These are phyloP conservation scores for Phoxinus dragarum DNA, from an alignment of 2,797 vertebrate species.

Conservation along the genomic window DNA sequence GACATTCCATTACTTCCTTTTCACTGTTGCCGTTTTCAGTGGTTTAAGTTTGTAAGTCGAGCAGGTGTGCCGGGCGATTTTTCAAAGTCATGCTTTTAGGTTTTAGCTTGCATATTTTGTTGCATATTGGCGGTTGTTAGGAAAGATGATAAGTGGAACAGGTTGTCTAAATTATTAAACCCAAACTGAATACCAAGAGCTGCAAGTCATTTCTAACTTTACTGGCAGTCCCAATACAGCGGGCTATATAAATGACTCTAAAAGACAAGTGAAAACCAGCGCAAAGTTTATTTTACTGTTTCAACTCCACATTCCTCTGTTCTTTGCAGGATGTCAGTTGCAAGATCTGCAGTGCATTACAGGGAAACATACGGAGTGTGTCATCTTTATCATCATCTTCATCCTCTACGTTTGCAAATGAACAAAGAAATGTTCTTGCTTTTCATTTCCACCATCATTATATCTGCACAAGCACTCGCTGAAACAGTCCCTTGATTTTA, in stretches of 20 bases:
- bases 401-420: background rate
- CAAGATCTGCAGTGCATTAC: background rate
- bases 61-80: background rate
- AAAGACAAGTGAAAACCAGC: conserved; percentile 35
- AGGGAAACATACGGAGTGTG: background rate
- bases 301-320: conserved; percentile 30
- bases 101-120: conserved; percentile 10
- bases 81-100: conserved; percentile 5
- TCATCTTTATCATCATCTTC: conserved; percentile 39
- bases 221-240: conserved; percentile 36
- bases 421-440: background rate
- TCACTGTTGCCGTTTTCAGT: background rate
- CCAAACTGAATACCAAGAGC: conserved; percentile 30
- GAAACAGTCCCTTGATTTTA: conserved; percentile 19
- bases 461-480: background rate
- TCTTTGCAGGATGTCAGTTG: conserved; percentile 6
- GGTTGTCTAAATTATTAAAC: conserved; percentile 27
- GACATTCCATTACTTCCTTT: conserved; percentile 19
- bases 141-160: conserved; percentile 35
- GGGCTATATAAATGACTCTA: conserved; percentile 27
- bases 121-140: background rate
- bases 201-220: conserved; percentile 39
- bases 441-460: conserved; percentile 23
- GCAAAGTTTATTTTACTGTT: conserved; percentile 56
- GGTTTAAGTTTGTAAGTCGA: background rate